Base-by-base conservation (phyloP, 2,888 invertebrate species). In the Smittia sp. region DNA sequence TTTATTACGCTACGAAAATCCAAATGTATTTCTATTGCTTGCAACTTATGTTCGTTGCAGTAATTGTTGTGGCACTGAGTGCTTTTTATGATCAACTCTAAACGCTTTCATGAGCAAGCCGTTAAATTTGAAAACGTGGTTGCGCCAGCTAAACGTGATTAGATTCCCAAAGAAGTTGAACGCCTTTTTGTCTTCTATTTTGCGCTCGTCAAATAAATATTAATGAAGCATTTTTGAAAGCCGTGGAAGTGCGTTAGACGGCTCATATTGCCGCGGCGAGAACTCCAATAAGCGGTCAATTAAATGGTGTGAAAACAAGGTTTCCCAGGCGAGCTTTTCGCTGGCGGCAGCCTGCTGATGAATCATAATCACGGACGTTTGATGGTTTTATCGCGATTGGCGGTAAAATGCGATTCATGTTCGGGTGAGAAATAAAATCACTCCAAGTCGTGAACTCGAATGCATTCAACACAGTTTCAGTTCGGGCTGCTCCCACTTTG, bases 281-380 rank as follows among this genome's bases (percentile, higher is more conserved):
- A 18, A 2, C 18, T 58, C 58, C 11, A 63, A 63, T 63, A 63
- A 25, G 24, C 25, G 24, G 1, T 27, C 25, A 63, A 24, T 63
- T 63, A 63, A 69, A 69, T 54, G 39, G 69, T 69, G 69, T 69
- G 69, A 69, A 69, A 69, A 69, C 54, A 24, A 15, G 54, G 32
- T 52, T 69, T 69, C 69, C 54, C 69, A 69, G 27, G 69, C 24
- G 11, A 69, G 9, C 11, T 54, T 25, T 25, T 24, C n/a, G 58
- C 46, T 58, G 22, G 22, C 22, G 20, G 58, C 58, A n/a, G 46
- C 46, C 3, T 46, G 46, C 46, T 46, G 46, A 46, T 58, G 58
- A 58, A 58, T 58, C 58, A 58, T 58, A 58, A 22, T 22, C 58
- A 58, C 58, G 58, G 58, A 58, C 58, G 22, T 58, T 58, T 58